These are phyloP conservation scores for Falco concolor DNA, from an alignment of 2,797 vertebrate genomes.

Conservation along the genomic window DNA sequence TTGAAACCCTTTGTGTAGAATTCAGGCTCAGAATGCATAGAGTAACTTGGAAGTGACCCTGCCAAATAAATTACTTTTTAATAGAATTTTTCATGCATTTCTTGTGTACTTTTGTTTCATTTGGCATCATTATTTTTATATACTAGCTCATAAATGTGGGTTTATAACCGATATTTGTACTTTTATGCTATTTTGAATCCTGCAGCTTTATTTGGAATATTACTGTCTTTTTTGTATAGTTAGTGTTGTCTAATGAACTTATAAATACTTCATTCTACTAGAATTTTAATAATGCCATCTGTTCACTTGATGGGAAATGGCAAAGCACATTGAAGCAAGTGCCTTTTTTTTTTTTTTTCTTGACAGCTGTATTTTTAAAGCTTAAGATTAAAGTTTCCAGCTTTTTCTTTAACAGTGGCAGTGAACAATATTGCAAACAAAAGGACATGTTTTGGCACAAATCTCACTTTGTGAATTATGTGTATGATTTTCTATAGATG, in stretches of 20 bases:
- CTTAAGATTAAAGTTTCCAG: background rate
- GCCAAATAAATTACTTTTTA: background rate
- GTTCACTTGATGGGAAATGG: constrained; percentile 21
- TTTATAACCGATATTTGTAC: background rate
- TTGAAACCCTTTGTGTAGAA: background rate
- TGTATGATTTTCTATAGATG: background rate
- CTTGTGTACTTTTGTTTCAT: background rate
- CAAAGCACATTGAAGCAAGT: background rate
- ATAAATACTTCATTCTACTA: constrained; percentile 59
- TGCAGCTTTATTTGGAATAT: constrained; percentile 17
- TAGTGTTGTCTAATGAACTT: constrained; percentile 56
- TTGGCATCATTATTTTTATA: background rate
- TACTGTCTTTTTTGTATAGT: background rate
- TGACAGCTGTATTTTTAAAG: constrained; percentile 30
- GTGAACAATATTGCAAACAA: background rate
- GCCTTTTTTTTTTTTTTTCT: background rate
- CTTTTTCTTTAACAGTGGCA: background rate
- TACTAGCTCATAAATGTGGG: background rate
- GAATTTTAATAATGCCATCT: constrained; percentile 63
- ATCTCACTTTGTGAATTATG: background rate
- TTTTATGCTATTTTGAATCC: constrained; percentile 20
- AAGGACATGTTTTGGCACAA: background rate
- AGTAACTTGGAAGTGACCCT: constrained; percentile 16
- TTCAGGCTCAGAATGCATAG: background rate
- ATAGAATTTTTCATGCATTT: background rate